phyloP scores from a whole-genome alignment of 2,888 invertebrate genomes.

The Noctua pronuba region DNA sequence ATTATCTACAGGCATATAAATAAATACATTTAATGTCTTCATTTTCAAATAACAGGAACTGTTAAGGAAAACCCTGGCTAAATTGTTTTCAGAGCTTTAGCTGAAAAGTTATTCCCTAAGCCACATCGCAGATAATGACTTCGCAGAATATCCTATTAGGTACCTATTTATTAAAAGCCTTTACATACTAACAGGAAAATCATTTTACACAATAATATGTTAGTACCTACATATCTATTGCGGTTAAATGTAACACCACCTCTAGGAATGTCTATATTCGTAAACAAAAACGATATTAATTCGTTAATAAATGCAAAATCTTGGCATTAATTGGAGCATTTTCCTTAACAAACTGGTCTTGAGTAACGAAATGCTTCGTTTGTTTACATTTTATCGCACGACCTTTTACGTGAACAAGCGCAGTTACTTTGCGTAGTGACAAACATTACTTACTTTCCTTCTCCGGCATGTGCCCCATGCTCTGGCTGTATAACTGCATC shows the following conservation, averaged over 20 bases:
- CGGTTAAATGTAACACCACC: conserved; percentile 34
- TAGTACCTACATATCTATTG: conserved; percentile 23
- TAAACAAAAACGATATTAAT: conserved; percentile 27
- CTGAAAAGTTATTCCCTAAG: conserved; percentile 17
- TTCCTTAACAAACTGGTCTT: conserved; percentile 47
- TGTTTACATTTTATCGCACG: conserved; percentile 53
- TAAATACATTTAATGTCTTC: not conserved
- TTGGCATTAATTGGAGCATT: conserved; percentile 22
- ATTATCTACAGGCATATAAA: not conserved
- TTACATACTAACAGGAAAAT: conserved; percentile 37
- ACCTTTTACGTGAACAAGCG: conserved; percentile 60
- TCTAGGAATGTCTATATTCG: conserved; percentile 3
- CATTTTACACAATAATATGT: conserved; percentile 32
- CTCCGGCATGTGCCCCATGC: conserved; percentile 92
- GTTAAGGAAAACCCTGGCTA: conserved; percentile 44
- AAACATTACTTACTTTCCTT: conserved; percentile 91
- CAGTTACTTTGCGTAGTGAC: conserved; percentile 1
- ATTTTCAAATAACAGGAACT: conserved; percentile 46
- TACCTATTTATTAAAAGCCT: conserved; percentile 17
- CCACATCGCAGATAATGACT: conserved; percentile 7
- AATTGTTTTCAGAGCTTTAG: conserved; percentile 17
- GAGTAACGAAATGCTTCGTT: conserved; percentile 28
- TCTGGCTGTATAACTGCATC: conserved; percentile 92
- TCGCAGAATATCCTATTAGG: conserved; percentile 32
- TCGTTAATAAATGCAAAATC: conserved; percentile 5